Base-by-base conservation (phyloP, 2,888 invertebrate species). In the Meliscaeva auricollis region DNA sequence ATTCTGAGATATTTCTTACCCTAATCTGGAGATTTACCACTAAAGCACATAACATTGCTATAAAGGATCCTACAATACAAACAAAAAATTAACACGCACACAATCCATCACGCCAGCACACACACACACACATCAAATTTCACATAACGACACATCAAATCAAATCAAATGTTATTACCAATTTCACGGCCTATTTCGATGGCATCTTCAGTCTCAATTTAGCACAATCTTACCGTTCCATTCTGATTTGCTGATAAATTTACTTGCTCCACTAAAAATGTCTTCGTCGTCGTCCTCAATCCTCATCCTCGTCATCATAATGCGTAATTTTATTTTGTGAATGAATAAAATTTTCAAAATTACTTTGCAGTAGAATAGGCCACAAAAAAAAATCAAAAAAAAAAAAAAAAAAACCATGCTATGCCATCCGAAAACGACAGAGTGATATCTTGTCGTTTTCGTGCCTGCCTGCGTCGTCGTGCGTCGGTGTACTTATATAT, bases 151-250 rank as follows among this genome's bases (percentile, higher is more conserved):
- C n/a, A n/a, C n/a, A 38, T 38, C 22, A 20, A 6, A 41, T 54
- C 41, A 46, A 77, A 58, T 77, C 56, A 81, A 69, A 73, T 58
- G 76, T 85, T 85, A 85, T 72, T 81, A 46, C 85, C 81, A 76
- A 85, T 81, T 81, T 80, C 81, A 81, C 76, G 84, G 79, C 66
- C 75, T 80, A 84, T 84, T 84, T 66, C 72, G 72, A 52, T 58
- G 78, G 32, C 73, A 74, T 62, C 41, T 69, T 69, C 50, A 58
- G 35, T 69, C 73, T 78, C 78, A 78, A 69, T 83, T 69, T 46
- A 58, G 38, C 69, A n/a, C 64, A 78, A 56, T 74, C 74, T 50
- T n/a, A 56, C 56, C 41, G 64, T 56, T 60, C 78, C 64, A 69
- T 69, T 79, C 69, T 70, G 84, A 79, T 79, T 79, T 79, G 58